Evolutionary conservation across 1,140 invertebrate species (phyloP).

Genomic region (Cardiocondyla obscurior): DNA sequence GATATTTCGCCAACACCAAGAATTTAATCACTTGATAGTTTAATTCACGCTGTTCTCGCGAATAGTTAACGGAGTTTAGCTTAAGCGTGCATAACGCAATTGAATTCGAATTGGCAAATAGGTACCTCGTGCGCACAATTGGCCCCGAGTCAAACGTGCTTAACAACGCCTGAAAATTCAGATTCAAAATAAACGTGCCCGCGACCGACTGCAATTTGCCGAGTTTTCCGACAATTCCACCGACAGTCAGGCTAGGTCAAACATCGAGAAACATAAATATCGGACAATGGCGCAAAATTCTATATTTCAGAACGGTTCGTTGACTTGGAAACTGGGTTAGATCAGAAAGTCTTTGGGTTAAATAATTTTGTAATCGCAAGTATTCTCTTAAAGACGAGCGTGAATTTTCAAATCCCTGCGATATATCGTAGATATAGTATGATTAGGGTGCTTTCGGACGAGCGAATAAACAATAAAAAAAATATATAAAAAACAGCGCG

Average conservation of each 20-base stretch:
- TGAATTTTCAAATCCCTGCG: background rate
- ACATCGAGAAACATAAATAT: background rate
- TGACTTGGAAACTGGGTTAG: background rate
- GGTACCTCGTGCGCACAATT: slow-evolving; percentile 25
- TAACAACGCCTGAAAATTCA: slow-evolving; percentile 51
- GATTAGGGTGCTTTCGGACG: background rate
- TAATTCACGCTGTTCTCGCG: background rate
- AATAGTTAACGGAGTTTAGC: slow-evolving; percentile 32
- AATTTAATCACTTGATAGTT: slow-evolving; percentile 3
- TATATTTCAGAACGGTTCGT: slow-evolving; percentile 8
- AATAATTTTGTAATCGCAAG: background rate
- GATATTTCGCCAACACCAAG: background rate
- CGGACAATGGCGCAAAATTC: background rate
- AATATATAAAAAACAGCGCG: background rate
- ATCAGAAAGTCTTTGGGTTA: background rate
- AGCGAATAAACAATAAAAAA: slow-evolving; percentile 2
- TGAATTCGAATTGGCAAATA: slow-evolving; percentile 43
- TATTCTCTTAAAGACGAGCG: background rate
- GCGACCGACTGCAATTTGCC: background rate
- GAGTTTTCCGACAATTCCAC: slow-evolving; percentile 18
- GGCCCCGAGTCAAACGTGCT: slow-evolving; percentile 26
- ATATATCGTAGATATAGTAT: background rate
- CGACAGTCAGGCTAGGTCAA: background rate
- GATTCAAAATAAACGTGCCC: slow-evolving; percentile 14
- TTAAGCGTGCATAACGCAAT: slow-evolving; percentile 40